Evolutionary conservation across 2,797 vertebrate species (phyloP).

Genomic region (Pipistrellus nathusii): DNA sequence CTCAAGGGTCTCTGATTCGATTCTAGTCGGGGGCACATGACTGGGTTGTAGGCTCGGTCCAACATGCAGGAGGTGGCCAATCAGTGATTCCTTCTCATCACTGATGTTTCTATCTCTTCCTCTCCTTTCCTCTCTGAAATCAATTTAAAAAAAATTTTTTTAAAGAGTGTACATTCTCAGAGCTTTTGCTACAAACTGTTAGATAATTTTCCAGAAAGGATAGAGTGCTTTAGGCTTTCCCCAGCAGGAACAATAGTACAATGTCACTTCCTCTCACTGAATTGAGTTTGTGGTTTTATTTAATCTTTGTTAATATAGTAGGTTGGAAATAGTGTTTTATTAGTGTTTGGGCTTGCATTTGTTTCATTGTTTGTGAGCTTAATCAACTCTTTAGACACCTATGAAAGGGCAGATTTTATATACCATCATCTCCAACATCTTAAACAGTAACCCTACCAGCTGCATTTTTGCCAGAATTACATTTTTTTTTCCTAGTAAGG

Average conservation of each 20-base stretch:
- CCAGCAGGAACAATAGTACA: background rate
- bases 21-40: too few species aligned
- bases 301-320: conserved; percentile 8
- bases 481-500: background rate
- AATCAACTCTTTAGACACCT: background rate
- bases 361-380: background rate
- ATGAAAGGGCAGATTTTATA: background rate
- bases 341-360: conserved; percentile 14
- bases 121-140: too few species aligned
- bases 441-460: background rate
- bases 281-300: conserved; percentile 12
- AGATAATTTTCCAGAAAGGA: conserved; percentile 12
- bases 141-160: too few species aligned
- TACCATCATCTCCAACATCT: background rate
- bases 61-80: too few species aligned
- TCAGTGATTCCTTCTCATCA: too few species aligned
- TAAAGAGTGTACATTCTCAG: background rate
- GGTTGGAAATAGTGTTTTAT: conserved; percentile 1
- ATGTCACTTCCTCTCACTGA: conserved; percentile 12
- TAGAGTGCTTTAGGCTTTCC: background rate
- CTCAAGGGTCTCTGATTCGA: too few species aligned
- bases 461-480: background rate
- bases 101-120: too few species aligned
- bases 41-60: too few species aligned
- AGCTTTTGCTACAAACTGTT: conserved; percentile 2